Evolutionary conservation across 2,113 vertebrate species (phyloP).

Genomic region (Salvelinus namaycush): DNA sequence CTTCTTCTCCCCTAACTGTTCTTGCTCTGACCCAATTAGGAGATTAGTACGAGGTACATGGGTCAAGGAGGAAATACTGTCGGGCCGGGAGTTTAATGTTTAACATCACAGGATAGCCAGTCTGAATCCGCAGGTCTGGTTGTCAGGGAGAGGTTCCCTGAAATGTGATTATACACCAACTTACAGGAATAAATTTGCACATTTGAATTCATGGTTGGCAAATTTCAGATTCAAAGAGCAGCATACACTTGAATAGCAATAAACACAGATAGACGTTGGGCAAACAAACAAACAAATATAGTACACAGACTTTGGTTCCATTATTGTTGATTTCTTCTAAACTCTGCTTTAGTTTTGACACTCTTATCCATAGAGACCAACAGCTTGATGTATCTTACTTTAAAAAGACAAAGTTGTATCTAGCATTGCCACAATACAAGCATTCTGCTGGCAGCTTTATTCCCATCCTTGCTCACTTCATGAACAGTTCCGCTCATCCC

Average conservation of each 20-base stretch:
- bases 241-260: no score
- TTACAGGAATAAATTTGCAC: no score
- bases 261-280: no score
- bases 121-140: slow-evolving; percentile 33
- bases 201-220: not conserved
- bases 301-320: no score
- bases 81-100: slow-evolving; percentile 39
- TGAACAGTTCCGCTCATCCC: no score
- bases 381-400: no score
- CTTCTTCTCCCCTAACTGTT: slow-evolving; percentile 67
- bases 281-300: no score
- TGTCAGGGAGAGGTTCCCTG: not conserved
- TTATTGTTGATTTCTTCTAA: no score
- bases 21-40: slow-evolving; percentile 50
- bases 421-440: no score
- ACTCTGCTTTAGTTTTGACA: not conserved
- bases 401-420: no score
- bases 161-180: not conserved
- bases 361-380: not conserved
- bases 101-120: slow-evolving; percentile 46
- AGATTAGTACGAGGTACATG: slow-evolving; percentile 54
- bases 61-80: slow-evolving; percentile 40
- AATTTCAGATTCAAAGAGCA: not conserved
- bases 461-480: no score
- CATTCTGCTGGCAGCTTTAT: no score